A percentile compares a stretch with the other conserved stretches of the same genome.
phyloP scores from a whole-genome alignment of 1,140 invertebrate species.

The Ganaspis sp. region DNA sequence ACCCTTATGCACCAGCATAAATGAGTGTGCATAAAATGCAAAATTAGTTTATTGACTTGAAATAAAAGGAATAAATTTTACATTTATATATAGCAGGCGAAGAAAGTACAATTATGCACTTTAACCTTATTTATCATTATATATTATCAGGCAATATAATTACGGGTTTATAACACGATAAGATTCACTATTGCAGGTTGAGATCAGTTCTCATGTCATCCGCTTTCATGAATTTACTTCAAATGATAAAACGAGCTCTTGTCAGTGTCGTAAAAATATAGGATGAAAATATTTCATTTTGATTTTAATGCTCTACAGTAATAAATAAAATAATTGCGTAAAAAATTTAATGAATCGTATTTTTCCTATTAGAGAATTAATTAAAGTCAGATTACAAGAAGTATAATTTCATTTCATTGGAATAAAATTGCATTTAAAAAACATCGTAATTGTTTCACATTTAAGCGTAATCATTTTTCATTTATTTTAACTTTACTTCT shows the following conservation, averaged over 20 bases:
- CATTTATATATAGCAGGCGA: neutral
- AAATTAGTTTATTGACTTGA: conserved; percentile 3
- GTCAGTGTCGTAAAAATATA: neutral
- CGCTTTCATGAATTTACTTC: neutral
- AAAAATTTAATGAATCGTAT: neutral
- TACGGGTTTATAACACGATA: neutral
- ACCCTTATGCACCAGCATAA: neutral
- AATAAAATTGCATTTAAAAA: neutral
- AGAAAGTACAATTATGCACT: neutral
- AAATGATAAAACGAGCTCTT: conserved; percentile 1
- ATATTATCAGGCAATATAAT: conserved; percentile 1
- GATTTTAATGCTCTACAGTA: neutral
- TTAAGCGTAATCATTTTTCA: too few relatives aligned
- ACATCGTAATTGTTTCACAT: neutral
- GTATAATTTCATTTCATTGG: too few relatives aligned
- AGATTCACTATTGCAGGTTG: neutral
- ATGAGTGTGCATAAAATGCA: neutral
- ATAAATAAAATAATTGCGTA: neutral
- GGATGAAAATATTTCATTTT: conserved; percentile 9
- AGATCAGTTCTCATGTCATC: neutral
- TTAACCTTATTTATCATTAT: neutral
- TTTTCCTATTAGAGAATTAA: neutral
- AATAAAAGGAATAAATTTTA: neutral
- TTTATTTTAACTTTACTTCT: too few relatives aligned
- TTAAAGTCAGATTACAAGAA: neutral